Percentiles rank a stretch among this genome's conserved stretches.
These are phyloP conservation scores for Oryzias celebensis DNA, from an alignment of 2,113 vertebrate species.

Conservation along the genomic window DNA sequence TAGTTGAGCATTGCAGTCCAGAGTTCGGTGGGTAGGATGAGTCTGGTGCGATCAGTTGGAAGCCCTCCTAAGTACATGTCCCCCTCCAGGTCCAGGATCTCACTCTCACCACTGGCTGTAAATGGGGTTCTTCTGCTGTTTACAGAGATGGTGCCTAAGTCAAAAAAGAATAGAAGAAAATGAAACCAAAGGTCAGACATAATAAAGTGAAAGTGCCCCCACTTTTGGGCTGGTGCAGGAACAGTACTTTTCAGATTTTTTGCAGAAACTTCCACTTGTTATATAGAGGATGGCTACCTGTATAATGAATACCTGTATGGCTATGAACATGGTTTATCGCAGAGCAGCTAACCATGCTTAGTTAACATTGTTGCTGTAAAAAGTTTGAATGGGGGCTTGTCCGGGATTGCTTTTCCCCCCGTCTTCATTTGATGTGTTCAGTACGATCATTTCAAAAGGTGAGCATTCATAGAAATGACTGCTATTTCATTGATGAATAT, in stretches of 20 bases:
- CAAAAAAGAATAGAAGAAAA: neutral
- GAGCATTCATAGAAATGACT: too few relatives aligned
- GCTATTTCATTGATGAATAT: neutral
- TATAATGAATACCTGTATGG: too few relatives aligned
- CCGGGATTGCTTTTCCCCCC: too few relatives aligned
- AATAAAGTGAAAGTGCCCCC: neutral
- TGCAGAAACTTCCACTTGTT: too few relatives aligned
- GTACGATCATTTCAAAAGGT: too few relatives aligned
- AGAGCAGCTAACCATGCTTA: too few relatives aligned
- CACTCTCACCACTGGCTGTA: conserved; percentile 95
- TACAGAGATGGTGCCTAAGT: conserved; percentile 93
- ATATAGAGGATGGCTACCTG: too few relatives aligned
- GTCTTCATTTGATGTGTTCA: too few relatives aligned
- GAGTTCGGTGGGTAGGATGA: conserved; percentile 94
- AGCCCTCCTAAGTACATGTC: conserved; percentile 98
- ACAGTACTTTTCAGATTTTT: too few relatives aligned
- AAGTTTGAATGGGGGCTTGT: too few relatives aligned
- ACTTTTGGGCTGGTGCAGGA: neutral
- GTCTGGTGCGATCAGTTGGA: conserved; percentile 87
- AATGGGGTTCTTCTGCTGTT: conserved; percentile 96
- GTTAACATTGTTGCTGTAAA: too few relatives aligned
- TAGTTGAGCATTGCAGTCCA: conserved; percentile 99
- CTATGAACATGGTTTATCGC: too few relatives aligned
- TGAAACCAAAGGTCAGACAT: neutral
- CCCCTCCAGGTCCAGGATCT: conserved; percentile 95